Percentiles rank a stretch among this genome's conserved stretches.
Conservation (phyloP, 2,888 invertebrate genomes). For the Ligdia adustata region DNA sequence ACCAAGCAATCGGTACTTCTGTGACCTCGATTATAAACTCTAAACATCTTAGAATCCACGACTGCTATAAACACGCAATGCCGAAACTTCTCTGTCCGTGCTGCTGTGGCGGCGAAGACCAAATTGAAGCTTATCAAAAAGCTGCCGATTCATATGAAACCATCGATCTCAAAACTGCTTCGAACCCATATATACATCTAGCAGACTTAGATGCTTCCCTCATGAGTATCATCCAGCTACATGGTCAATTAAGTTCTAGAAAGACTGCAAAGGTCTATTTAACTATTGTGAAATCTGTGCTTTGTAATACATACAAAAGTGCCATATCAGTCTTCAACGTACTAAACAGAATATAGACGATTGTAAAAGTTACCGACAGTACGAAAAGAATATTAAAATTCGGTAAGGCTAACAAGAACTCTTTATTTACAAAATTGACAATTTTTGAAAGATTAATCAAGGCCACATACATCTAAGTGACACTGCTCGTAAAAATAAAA, state of each 20-base stretch:
- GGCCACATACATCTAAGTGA: background rate
- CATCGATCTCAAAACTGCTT: conserved; percentile 50
- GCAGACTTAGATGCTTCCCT: conserved; percentile 60
- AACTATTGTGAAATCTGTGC: conserved; percentile 48
- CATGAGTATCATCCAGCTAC: conserved; percentile 60
- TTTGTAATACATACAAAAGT: conserved; percentile 59
- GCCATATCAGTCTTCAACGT: conserved; percentile 37
- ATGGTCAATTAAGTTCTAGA: conserved; percentile 44
- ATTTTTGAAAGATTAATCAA: background rate
- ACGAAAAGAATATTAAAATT: background rate
- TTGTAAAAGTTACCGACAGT: background rate
- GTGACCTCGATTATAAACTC: conserved; percentile 39
- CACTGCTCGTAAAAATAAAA: background rate
- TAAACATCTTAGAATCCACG: conserved; percentile 22
- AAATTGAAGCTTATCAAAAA: conserved; percentile 41
- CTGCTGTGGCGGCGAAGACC: conserved; percentile 56
- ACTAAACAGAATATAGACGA: conserved; percentile 30
- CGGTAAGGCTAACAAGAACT: too few species aligned
- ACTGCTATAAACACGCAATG: conserved; percentile 41
- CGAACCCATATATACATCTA: conserved; percentile 39
- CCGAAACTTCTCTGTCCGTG: conserved; percentile 64
- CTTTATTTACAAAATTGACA: background rate
- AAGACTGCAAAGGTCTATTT: conserved; percentile 46
- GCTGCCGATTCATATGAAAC: conserved; percentile 59
- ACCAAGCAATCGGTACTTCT: conserved; percentile 45